Evolutionary conservation across 1,140 invertebrate genomes (phyloP), one percentile per base, ranked within the genome.

Genomic region (Trachymyrmex cornetzi): DNA sequence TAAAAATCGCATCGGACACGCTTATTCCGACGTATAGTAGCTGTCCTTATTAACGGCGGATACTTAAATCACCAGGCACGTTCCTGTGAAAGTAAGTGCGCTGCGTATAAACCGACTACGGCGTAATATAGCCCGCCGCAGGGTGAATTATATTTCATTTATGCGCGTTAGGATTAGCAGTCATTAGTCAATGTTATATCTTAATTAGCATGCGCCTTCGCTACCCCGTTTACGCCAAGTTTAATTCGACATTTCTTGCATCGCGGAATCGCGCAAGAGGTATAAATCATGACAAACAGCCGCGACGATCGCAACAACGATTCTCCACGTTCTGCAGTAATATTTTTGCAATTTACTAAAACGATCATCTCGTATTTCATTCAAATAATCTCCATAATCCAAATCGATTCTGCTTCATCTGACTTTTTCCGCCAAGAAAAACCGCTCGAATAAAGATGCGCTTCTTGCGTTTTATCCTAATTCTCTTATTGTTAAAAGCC

Each of bases 111-210:
- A 59, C 48, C 61, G 55, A 66, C 75, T 55, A 59, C 67, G 16
- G n/a, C 30, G 69, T 50, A 77, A 63, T 87, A 85, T 77, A 63
- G 77, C 30, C 7, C 48, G n/a, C 55, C 63, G 14, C 50, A 27
- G 12, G 5, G 16, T 89, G 71, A 89, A 80, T 89, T 89, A 89
- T 89, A 82, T 74, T 87, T 89, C 87, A 77, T 86, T 81, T 81
- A 48, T 71, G 50, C 24, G 19, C 59, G 63, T 50, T 77, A 90
- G 75, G 44, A 90, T 90, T 90, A 90, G 79, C 71, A 61, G 30
- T 74, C 61, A 79, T 90, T 85, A 85, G 55, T 85, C 79, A 74
- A 88, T 85, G 75, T 79, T 90, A 87, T 61, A 81, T 85, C 55
- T 90, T 90, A 90, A 90, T 90, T 90, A 90, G 74, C 74, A 57